These are phyloP conservation scores for Eulithis prunata DNA, from an alignment of 2,888 invertebrate genomes.

Conservation along the genomic window DNA sequence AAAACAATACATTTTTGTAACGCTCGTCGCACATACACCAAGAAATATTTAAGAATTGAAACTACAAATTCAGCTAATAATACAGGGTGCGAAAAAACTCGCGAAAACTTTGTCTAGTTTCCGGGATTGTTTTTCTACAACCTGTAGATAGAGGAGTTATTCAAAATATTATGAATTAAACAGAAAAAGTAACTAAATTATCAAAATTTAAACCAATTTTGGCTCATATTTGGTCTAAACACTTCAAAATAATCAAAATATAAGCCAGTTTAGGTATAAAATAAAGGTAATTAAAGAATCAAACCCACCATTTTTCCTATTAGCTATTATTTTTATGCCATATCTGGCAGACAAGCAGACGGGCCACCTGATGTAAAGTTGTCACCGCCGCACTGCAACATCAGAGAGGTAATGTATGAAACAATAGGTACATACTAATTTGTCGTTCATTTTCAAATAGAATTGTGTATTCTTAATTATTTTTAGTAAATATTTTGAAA, in stretches of 20 bases:
- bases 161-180: slow-evolving; percentile 14
- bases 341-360: too few species aligned
- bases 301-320: background rate
- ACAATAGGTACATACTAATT: background rate
- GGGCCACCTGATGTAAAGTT: too few species aligned
- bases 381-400: too few species aligned
- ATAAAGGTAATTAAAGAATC: background rate
- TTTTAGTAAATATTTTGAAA: slow-evolving; percentile 22
- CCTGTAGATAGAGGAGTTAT: slow-evolving; percentile 20
- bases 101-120: background rate
- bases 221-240: too few species aligned
- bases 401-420: too few species aligned
- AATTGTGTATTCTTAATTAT: too few species aligned
- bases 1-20: background rate
- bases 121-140: background rate
- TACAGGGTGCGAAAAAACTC: slow-evolving; percentile 2
- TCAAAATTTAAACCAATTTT: background rate
- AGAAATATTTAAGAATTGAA: slow-evolving; percentile 24
- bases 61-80: slow-evolving; percentile 28
- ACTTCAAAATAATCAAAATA: too few species aligned
- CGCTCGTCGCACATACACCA: slow-evolving; percentile 24
- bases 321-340: too few species aligned
- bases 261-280: too few species aligned
- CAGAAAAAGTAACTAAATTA: background rate
- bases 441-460: too few species aligned